These are phyloP conservation scores for Pedetes capensis DNA, from an alignment of 2,113 vertebrate species.

Conservation along the genomic window DNA sequence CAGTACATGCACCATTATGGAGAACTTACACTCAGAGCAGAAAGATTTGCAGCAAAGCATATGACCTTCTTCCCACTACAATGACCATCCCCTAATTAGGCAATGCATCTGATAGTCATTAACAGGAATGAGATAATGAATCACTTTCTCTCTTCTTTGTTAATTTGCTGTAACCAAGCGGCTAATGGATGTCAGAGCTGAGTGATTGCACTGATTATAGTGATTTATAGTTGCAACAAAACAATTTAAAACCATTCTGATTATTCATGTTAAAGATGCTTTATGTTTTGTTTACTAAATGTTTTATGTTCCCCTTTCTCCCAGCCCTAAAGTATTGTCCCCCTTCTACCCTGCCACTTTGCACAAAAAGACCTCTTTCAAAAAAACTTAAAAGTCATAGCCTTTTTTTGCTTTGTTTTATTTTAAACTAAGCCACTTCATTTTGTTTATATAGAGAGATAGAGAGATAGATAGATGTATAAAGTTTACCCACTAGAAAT, in stretches of 20 bases:
- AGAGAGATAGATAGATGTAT: background rate
- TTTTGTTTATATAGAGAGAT: slow-evolving; percentile 70
- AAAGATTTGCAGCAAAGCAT: slow-evolving; percentile 88
- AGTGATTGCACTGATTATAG: slow-evolving; percentile 94
- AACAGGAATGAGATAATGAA: slow-evolving; percentile 96
- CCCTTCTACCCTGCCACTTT: slow-evolving; percentile 55
- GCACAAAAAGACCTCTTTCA: slow-evolving; percentile 70
- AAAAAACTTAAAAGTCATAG: slow-evolving; percentile 80
- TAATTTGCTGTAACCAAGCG: slow-evolving; percentile 96
- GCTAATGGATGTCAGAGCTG: slow-evolving; percentile 97
- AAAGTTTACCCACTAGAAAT: slow-evolving; percentile 86
- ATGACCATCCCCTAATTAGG: slow-evolving; percentile 94
- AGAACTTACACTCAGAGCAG: slow-evolving; percentile 81
- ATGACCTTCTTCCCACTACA: slow-evolving; percentile 91
- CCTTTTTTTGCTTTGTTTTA: slow-evolving; percentile 69
- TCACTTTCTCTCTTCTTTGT: slow-evolving; percentile 93
- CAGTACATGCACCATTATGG: slow-evolving; percentile 68
- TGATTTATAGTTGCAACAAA: slow-evolving; percentile 95
- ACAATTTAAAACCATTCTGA: slow-evolving; percentile 92
- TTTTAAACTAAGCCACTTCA: slow-evolving; percentile 81
- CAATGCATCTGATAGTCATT: slow-evolving; percentile 97
- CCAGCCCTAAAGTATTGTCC: slow-evolving; percentile 57
- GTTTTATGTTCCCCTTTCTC: slow-evolving; percentile 80
- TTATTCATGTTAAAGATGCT: slow-evolving; percentile 92
- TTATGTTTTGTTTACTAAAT: slow-evolving; percentile 90